Conservation (phyloP, 1,140 invertebrate genomes). For the Acromyrmex echinatior region DNA sequence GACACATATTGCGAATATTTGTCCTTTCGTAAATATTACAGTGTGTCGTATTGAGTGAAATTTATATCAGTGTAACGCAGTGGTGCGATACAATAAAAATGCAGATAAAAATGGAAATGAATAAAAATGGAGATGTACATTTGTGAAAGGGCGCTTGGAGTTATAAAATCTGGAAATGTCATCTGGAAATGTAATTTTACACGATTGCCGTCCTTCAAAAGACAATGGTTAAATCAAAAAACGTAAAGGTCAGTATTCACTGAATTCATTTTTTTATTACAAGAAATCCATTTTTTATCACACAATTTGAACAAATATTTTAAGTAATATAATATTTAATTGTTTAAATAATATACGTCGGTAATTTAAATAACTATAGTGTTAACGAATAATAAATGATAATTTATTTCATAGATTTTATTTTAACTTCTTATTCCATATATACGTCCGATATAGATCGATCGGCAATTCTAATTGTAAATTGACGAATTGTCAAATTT, state of each 20-base stretch:
- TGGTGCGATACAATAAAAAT: conserved; percentile 43
- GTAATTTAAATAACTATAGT: neutral
- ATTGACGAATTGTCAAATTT: neutral
- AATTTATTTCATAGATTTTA: neutral
- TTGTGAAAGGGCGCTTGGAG: conserved; percentile 6
- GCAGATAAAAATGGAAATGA: conserved; percentile 49
- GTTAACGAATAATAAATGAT: neutral
- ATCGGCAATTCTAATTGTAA: neutral
- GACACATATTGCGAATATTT: conserved; percentile 32
- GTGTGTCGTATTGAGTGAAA: conserved; percentile 34
- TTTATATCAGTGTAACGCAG: conserved; percentile 38
- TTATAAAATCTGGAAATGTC: conserved; percentile 38
- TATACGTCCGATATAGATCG: neutral
- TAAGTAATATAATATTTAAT: neutral
- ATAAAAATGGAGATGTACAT: conserved; percentile 41
- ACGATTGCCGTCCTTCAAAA: conserved; percentile 26
- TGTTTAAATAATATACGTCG: neutral
- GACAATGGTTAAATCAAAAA: conserved; percentile 30
- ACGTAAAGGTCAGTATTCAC: conserved; percentile 3
- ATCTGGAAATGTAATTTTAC: conserved; percentile 12
- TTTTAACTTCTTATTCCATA: neutral
- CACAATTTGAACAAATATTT: neutral
- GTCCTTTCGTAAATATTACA: conserved; percentile 40
- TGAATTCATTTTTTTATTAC: neutral
- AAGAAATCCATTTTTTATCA: no score